These are phyloP conservation scores for Lytechinus variegatus DNA, from an alignment of 35 echinoderm and acorn worm genomes.

Conservation along the genomic window DNA sequence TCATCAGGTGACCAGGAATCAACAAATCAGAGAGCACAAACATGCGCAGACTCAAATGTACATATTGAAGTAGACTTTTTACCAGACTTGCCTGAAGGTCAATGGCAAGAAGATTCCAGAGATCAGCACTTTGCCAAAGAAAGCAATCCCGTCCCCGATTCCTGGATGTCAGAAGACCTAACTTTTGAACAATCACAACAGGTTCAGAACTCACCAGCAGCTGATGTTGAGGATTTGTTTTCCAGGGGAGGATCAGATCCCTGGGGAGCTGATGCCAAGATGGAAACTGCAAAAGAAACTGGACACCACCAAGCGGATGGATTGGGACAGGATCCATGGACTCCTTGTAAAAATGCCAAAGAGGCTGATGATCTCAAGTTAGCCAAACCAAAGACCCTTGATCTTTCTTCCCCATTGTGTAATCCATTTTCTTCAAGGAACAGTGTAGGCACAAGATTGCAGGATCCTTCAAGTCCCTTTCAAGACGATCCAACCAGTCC, in stretches of 20 bases:
- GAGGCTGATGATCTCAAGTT: background rate
- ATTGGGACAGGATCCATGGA: background rate
- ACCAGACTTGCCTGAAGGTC: background rate
- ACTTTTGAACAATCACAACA: background rate
- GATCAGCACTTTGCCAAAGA: too few relatives aligned
- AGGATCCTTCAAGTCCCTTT: background rate
- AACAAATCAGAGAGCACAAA: background rate
- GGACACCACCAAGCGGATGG: background rate
- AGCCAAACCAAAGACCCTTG: background rate
- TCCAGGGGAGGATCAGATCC: background rate
- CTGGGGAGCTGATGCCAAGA: background rate
- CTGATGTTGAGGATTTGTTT: background rate
- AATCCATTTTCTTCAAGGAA: background rate
- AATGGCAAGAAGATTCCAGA: background rate
- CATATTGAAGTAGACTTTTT: background rate
- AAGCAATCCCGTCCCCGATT: background rate
- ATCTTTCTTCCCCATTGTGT: background rate
- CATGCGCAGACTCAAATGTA: background rate
- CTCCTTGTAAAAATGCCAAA: background rate
- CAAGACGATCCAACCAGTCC: background rate
- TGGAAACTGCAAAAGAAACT: background rate
- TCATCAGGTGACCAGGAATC: slow-evolving; percentile 15
- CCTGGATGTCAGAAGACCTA: background rate
- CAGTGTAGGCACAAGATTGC: too few relatives aligned
- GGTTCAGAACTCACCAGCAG: background rate